Percentiles rank a stretch among this genome's conserved stretches.
Evolutionary conservation across 2,113 vertebrate species (phyloP).

Genomic region (Deroptyus accipitrinus): DNA sequence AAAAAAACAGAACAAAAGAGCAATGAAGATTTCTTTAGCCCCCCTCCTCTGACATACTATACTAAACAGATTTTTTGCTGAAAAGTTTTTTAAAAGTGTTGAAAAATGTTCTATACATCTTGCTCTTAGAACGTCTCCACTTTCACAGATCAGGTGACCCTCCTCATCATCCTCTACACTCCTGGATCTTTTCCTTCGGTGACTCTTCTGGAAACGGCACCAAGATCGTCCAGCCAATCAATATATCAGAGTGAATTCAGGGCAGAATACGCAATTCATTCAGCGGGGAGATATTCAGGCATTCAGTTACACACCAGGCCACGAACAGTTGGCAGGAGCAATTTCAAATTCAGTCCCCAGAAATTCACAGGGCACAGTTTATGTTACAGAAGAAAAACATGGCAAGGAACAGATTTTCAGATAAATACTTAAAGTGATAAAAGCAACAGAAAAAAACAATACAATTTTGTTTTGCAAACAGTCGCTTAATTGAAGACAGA

Average conservation of each 20-base stretch:
- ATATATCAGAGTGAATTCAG: conserved; percentile 91
- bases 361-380: conserved; percentile 99
- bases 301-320: conserved; percentile 94
- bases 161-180: conserved; percentile 99
- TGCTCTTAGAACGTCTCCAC: conserved; percentile 99
- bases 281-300: conserved; percentile 96
- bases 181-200: conserved; percentile 98
- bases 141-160: conserved; percentile 99
- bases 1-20: conserved; percentile 80
- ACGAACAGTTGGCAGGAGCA: conserved; percentile 93
- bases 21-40: conserved; percentile 80
- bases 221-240: conserved; percentile 89
- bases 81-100: conserved; percentile 81
- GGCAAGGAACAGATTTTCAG: conserved; percentile 99
- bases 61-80: conserved; percentile 81
- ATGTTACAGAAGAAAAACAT: conserved; percentile 99
- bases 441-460: conserved; percentile 85
- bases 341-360: conserved; percentile 99
- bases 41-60: conserved; percentile 81
- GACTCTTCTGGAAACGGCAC: conserved; percentile 95
- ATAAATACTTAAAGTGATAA: conserved; percentile 90
- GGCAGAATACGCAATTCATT: conserved; percentile 98
- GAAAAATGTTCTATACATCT: conserved; percentile 99
- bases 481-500: conserved; percentile 78
- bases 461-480: conserved; percentile 82